Evolutionary conservation across 2,888 invertebrate species (phyloP), one percentile per base, ranked within the genome.

Genomic region (Trachelus tabidus): DNA sequence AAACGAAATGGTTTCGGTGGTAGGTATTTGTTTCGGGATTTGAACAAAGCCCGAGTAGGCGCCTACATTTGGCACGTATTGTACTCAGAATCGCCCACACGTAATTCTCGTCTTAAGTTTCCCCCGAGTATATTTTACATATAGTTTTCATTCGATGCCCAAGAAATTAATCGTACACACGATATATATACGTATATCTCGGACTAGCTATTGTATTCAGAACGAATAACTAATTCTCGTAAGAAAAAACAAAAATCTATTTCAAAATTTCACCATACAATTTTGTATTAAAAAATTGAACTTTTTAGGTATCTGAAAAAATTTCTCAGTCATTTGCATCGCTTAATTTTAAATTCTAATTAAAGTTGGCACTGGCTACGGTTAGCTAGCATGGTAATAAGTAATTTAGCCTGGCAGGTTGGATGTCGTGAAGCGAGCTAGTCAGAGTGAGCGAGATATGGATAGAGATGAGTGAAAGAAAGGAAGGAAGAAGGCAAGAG

Each of bases 311-410:
- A 23, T 30, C 23, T 4, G 0, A 56, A 34, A 34, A 37, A 30
- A 15, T 11, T 73, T 73, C 23, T 0, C 56, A 34, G 34, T 73
- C 31, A 33, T 31, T 56, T 56, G 69, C 69, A 77, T 69, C 76
- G 69, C 71, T 68, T 74, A 34, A 68, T 73, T 73, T 35, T 77
- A 78, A 81, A 79, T 80, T 75, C 78, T 82, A 82, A 82, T 86
- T 82, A 79, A 80, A 82, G 76, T 76, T 77, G 79, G 73, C 80
- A 76, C 73, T 68, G 73, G 68, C 73, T 75, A 74, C 69, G 75
- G 76, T 81, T 81, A 56, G 82, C 82, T 82, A 82, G 81, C 79
- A 69, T 69, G 73, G 75, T 84, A 85, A 86, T 81, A 81, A 85
- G 84, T 82, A 82, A 85, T 82, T 81, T 79, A 81, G 75, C 80